Evolutionary conservation across 1,140 invertebrate species (phyloP), one percentile per base, ranked within the genome.

Genomic region (Eumaeus atala): DNA sequence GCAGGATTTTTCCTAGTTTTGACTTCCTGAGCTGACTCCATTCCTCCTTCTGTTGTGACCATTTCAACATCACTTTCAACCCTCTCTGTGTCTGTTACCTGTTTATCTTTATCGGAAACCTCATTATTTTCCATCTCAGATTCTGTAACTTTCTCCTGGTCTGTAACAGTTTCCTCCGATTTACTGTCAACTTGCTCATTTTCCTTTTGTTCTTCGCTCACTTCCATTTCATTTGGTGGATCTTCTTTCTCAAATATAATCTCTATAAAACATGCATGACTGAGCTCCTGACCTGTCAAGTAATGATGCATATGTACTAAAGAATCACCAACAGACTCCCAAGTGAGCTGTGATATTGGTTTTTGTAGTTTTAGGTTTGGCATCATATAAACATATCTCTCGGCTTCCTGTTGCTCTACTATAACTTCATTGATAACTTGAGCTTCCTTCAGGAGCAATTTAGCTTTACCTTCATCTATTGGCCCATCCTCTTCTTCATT

Each of bases 241-340:
- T 72, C 62, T 54, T 70, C 70, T 51, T 72, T 76, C 33, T 73
- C 67, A 68, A 62, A 70, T n/a, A 69, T 42, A 11, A 87, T 60
- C 62, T 80, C 67, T 48, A 88, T 54, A 40, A 71, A 66, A 62
- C 81, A 84, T 11, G 85, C 87, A 70, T 88, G 85, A 65, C 86
- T 71, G 69, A 74, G 72, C 73, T 80, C 75, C 58, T 92, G 89
- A 37, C 92, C 89, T 17, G 82, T 78, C 48, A 94, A 90, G 66
- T 91, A 91, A 35, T 91, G 87, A 74, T 94, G 92, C 84, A 93
- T 91, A 58, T 90, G 88, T 1, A 92, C 78, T 34, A 95, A 67
- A 67, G 90, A 91, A 62, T 91, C 89, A 35, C 93, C 93, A 17
- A 95, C 77, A 60, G 90, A 85, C 36, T 91, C 68, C 93, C 93